phyloP scores from a whole-genome alignment of 1,140 invertebrate species.

The Formica exsecta region DNA sequence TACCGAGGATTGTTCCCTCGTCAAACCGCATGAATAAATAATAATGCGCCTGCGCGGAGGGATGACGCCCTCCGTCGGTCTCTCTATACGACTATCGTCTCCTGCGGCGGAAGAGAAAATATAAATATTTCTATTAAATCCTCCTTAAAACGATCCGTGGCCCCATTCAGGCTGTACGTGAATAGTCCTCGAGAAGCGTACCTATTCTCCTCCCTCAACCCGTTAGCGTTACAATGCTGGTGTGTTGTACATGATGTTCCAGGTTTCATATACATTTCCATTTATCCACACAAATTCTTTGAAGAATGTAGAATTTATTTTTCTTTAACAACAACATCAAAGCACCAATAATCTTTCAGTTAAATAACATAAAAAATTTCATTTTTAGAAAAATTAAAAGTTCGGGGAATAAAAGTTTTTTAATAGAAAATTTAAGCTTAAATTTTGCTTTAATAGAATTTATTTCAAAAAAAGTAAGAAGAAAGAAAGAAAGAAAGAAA shows the following conservation, averaged over 20 bases:
- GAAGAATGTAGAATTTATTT: conserved; percentile 25
- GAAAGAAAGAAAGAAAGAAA: background rate
- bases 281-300: background rate
- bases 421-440: background rate
- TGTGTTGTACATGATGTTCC: conserved; percentile 22
- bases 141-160: conserved; percentile 79
- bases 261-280: conserved; percentile 3
- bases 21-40: conserved; percentile 84
- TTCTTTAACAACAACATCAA: conserved; percentile 1
- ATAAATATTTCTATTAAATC: conserved; percentile 84
- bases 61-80: conserved; percentile 40
- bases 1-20: conserved; percentile 82
- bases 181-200: conserved; percentile 52
- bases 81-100: conserved; percentile 37
- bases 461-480: background rate
- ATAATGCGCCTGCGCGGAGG: conserved; percentile 74
- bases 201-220: conserved; percentile 48
- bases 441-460: conserved; percentile 18
- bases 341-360: background rate
- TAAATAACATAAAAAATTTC: background rate
- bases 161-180: conserved; percentile 50
- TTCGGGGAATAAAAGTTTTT: background rate
- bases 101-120: conserved; percentile 75
- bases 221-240: conserved; percentile 33
- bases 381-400: background rate